These are phyloP conservation scores for Alethe diademata DNA, from an alignment of 2,113 vertebrate species.

Conservation along the genomic window DNA sequence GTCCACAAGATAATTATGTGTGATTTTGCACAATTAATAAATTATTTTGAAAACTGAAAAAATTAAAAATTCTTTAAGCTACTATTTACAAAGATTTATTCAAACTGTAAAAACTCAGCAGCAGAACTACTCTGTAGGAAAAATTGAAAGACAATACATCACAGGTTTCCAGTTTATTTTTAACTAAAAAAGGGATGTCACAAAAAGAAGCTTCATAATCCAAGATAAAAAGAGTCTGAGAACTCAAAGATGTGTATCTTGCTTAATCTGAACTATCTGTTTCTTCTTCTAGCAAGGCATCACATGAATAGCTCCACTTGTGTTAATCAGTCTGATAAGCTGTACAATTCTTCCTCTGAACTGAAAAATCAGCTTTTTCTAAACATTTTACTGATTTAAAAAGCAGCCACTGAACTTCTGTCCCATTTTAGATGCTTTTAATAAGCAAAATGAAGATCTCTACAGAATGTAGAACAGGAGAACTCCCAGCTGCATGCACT, in stretches of 20 bases:
- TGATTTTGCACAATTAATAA: neutral
- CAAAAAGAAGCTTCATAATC: neutral
- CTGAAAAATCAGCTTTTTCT: neutral
- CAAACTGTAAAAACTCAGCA: neutral
- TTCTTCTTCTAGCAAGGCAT: neutral
- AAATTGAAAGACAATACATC: neutral
- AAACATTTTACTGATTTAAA: neutral
- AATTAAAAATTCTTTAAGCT: neutral
- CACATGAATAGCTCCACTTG: neutral
- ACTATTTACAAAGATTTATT: neutral
- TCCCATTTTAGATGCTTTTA: neutral
- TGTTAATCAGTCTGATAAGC: neutral
- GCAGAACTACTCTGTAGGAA: neutral
- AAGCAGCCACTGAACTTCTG: neutral
- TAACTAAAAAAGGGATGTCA: neutral
- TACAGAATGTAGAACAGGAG: neutral
- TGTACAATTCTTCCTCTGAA: neutral
- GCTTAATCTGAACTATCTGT: neutral
- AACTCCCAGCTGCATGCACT: neutral
- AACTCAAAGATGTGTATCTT: neutral
- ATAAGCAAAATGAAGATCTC: neutral
- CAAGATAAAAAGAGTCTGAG: neutral
- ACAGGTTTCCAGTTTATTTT: neutral
- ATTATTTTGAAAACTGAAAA: neutral
- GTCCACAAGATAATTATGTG: neutral